Evolutionary conservation across 2,888 invertebrate genomes (phyloP).

Genomic region (Idaea biselata): DNA sequence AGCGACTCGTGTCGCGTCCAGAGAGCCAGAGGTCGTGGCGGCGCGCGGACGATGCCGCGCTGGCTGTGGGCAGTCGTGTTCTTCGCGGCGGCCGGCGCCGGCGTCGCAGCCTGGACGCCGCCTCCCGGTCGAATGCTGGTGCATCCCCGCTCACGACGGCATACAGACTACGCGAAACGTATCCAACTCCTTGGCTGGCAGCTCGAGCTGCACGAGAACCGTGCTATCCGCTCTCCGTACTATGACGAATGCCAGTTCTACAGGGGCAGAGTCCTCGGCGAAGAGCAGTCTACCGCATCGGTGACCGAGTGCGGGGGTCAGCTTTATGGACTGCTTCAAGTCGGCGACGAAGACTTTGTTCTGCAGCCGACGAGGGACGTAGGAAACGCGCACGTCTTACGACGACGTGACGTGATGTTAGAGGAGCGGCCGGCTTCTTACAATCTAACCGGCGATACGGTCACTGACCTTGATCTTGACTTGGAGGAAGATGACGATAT

Average conservation of each 20-base stretch:
- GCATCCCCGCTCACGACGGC: conserved; percentile 42
- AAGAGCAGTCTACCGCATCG: conserved; percentile 67
- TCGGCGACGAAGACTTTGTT: conserved; percentile 68
- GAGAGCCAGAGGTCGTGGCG: conserved; percentile 64
- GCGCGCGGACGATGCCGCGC: conserved; percentile 73
- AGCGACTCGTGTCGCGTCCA: conserved; percentile 48
- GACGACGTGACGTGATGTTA: conserved; percentile 62
- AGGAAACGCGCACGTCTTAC: conserved; percentile 55
- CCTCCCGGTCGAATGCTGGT: conserved; percentile 39
- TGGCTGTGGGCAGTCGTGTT: conserved; percentile 66
- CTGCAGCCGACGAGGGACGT: conserved; percentile 63
- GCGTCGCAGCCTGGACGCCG: conserved; percentile 47
- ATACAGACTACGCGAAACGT: conserved; percentile 43
- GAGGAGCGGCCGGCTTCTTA: conserved; percentile 56
- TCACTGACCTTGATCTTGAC: conserved; percentile 68
- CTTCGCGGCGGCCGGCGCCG: conserved; percentile 46
- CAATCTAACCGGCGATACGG: conserved; percentile 69
- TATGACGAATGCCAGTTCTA: conserved; percentile 71
- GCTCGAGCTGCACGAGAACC: conserved; percentile 65
- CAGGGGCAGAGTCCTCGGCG: conserved; percentile 60
- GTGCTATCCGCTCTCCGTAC: conserved; percentile 66
- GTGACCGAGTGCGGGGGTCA: conserved; percentile 77
- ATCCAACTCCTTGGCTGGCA: conserved; percentile 67
- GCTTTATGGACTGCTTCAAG: conserved; percentile 75
- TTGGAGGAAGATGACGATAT: conserved; percentile 57